A percentile compares a stretch with the other conserved stretches of the same genome.
These are phyloP conservation scores for Peromyscus attwateri DNA, from an alignment of 2,797 vertebrate species.

Conservation along the genomic window DNA sequence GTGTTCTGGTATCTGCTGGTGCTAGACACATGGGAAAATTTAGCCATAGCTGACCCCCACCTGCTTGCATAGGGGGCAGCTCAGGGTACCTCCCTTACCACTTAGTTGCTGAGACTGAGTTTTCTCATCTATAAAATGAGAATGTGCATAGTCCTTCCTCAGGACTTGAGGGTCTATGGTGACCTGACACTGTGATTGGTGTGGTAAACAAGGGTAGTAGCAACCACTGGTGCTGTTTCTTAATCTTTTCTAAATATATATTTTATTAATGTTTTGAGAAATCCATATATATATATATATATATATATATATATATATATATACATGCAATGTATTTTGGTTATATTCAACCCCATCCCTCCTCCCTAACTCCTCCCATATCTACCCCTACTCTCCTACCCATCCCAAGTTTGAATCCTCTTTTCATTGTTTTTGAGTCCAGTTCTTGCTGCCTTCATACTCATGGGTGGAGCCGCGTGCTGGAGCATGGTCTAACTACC, in stretches of 20 bases:
- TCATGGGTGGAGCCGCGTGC: not conserved
- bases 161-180: fast-evolving
- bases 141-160: fast-evolving
- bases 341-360: not conserved
- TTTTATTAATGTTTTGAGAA: not conserved
- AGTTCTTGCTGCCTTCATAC: not conserved
- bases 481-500: not conserved
- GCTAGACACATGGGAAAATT: not conserved
- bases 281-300: not conserved
- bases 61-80: not conserved
- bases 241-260: not conserved
- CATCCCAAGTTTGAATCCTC: fast-evolving
- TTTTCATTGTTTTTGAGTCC: not conserved
- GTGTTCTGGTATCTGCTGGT: not conserved
- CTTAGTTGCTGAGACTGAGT: not conserved
- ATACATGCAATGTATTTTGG: not conserved
- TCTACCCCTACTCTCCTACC: not conserved
- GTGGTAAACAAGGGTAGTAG: not conserved
- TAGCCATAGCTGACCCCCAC: not conserved
- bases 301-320: not conserved
- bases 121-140: not conserved
- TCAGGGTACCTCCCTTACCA: not conserved
- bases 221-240: not conserved
- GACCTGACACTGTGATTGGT: no score
- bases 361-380: not conserved